Evolutionary conservation across 2,888 invertebrate species (phyloP), one percentile per base, ranked within the genome.

Genomic region (Petrophora chlorosata): DNA sequence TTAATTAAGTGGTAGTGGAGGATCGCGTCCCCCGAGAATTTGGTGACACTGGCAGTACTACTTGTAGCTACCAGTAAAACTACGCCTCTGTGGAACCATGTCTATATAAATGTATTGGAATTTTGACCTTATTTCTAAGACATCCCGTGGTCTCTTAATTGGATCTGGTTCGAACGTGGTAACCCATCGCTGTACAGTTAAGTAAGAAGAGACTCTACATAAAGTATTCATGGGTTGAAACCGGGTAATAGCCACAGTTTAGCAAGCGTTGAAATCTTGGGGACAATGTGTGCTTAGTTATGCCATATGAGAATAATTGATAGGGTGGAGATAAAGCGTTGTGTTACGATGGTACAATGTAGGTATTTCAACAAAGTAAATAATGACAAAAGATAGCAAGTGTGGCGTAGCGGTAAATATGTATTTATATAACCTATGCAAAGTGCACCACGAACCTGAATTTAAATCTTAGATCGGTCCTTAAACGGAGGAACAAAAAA

Each of bases 1-100:
- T 73, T 88, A 86, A 89, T 89, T 84, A 87, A 88, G 86, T 84
- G 83, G 73, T 80, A 75, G 82, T 81, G 75, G 76, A 79, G 83
- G 81, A 76, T 74, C 73, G 77, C 76, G 59, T 79, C 85, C 79
- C 79, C 23, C 9, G 82, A 76, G 84, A 75, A 52, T 51, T 51
- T 63, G 67, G 72, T 69, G 79, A 80, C 85, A 82, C 79, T 69
- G 77, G 67, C 63, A 59, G 15, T 28, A 14, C 30, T 2, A 5
- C n/a, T n/a, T 4, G 1, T 26, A 8, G 5, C n/a, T 35, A 38
- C 10, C 9, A 32, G n/a, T 3, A 10, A 25, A 9, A 5, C 3
- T 25, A 10, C 25, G 4, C 3, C 3, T 10, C 2, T 28, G 2
- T 28, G 34, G 30, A 14, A 41, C 35, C 9, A 14, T 41, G 19